These are phyloP conservation scores for Micromys minutus DNA, from an alignment of 2,113 vertebrate genomes.

Conservation along the genomic window DNA sequence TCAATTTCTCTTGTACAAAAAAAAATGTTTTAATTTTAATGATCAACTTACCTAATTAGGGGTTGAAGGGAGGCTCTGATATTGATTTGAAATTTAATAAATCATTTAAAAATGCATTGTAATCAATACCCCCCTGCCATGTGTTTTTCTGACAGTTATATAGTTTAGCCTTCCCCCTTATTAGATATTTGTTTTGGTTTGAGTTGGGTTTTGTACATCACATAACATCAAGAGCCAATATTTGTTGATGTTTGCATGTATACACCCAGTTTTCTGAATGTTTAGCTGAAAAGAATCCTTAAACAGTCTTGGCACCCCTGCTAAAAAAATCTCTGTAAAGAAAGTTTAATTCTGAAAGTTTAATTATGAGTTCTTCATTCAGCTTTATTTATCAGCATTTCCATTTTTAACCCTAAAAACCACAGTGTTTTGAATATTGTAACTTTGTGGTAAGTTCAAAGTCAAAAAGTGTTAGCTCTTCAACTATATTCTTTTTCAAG, in stretches of 20 bases:
- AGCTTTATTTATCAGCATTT: background rate
- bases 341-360: background rate
- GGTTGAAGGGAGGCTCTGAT: background rate
- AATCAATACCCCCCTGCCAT: background rate
- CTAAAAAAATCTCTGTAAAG: background rate
- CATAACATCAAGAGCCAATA: background rate
- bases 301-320: background rate
- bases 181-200: background rate
- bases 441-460: background rate
- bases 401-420: background rate
- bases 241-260: background rate
- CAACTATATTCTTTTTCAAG: background rate
- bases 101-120: background rate
- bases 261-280: background rate
- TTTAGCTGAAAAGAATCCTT: background rate
- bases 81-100: background rate
- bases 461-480: background rate
- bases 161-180: background rate
- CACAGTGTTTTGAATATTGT: background rate
- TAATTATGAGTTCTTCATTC: background rate
- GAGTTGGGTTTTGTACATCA: background rate
- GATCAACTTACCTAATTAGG: background rate
- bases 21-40: background rate
- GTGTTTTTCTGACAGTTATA: background rate
- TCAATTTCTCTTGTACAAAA: background rate